phyloP scores from a whole-genome alignment of 2,797 vertebrate genomes.

The Chanos chanos region DNA sequence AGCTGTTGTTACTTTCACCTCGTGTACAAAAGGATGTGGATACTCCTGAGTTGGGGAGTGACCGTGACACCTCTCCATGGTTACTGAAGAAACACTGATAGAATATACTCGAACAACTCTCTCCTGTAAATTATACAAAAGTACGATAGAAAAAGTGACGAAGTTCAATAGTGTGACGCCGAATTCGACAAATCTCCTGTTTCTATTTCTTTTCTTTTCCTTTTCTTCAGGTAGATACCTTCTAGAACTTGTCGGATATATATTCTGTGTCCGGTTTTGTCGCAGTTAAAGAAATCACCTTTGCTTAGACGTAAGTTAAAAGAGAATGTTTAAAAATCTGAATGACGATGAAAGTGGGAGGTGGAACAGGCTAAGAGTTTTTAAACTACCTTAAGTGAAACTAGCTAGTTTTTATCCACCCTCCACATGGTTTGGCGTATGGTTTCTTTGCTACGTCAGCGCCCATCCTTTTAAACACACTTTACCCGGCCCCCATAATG shows the following conservation, averaged over 20 bases:
- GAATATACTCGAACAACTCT: no score
- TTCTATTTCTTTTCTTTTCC: no score
- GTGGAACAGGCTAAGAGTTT: background rate
- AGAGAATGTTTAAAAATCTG: background rate
- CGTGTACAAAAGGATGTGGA: constrained; percentile 62
- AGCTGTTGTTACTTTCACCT: constrained; percentile 45
- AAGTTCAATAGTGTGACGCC: no score
- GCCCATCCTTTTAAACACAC: background rate
- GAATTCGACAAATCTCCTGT: no score
- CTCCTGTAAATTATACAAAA: no score
- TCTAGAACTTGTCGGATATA: no score
- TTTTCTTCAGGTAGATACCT: no score
- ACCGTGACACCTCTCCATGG: constrained; percentile 52
- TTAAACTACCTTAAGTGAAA: background rate
- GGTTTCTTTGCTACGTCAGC: background rate
- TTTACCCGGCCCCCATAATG: constrained; percentile 15
- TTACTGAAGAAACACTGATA: constrained; percentile 8
- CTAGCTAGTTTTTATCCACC: background rate
- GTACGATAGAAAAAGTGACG: no score
- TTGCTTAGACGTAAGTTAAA: no score
- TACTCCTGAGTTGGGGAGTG: constrained; percentile 12
- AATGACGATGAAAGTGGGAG: background rate
- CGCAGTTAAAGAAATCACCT: no score
- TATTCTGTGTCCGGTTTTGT: no score
- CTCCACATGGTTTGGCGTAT: constrained; percentile 11